Evolutionary conservation across 2,888 invertebrate species (phyloP).

Genomic region (Acheta domesticus): DNA sequence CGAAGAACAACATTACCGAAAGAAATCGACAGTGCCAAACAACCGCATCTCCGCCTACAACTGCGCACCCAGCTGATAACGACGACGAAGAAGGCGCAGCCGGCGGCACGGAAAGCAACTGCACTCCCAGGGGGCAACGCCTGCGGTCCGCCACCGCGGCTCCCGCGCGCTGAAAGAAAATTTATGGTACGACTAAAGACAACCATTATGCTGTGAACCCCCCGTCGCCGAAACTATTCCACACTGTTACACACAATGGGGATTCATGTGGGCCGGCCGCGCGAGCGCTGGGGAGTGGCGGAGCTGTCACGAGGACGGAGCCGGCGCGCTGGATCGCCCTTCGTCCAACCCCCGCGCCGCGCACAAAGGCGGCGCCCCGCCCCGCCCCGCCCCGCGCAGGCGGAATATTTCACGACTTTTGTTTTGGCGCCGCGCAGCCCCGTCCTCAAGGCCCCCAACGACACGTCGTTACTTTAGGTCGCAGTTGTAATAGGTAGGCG

Average conservation of each 20-base stretch:
- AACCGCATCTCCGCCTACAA: too few species aligned
- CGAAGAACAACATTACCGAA: too few species aligned
- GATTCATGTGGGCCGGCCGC: not conserved
- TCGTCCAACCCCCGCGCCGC: too few species aligned
- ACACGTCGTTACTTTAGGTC: too few species aligned
- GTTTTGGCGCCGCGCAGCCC: too few species aligned
- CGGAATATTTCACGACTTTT: too few species aligned
- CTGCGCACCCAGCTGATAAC: too few species aligned
- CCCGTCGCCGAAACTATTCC: not conserved
- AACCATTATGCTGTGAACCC: not conserved
- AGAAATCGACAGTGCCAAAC: too few species aligned
- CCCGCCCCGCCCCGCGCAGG: too few species aligned
- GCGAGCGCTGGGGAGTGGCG: not conserved
- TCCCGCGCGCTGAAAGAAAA: not conserved
- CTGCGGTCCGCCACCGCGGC: not conserved
- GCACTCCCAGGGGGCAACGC: not conserved
- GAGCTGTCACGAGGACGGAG: not conserved
- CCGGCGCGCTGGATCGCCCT: not conserved
- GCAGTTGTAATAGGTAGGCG: too few species aligned
- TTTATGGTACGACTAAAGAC: conserved; percentile 11
- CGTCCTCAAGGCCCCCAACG: too few species aligned
- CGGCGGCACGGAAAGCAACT: not conserved
- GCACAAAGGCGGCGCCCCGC: too few species aligned
- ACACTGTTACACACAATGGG: conserved; percentile 7
- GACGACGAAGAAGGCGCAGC: not conserved